Evolutionary conservation across 2,113 vertebrate species (phyloP).

Genomic region (Notechis scutatus): DNA sequence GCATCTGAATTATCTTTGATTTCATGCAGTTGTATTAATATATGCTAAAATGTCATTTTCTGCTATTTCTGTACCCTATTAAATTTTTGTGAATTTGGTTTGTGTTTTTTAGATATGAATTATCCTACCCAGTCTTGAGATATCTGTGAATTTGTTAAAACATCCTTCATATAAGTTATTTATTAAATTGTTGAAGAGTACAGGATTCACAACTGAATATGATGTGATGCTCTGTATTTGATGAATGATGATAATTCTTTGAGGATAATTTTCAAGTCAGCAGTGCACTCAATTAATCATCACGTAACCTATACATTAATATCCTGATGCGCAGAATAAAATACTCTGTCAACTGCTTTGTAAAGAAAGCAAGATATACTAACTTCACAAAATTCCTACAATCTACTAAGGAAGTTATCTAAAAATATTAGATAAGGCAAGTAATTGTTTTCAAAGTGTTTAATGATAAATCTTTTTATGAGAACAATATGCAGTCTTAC

Average conservation of each 20-base stretch:
- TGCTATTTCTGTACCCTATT: neutral
- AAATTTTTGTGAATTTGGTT: neutral
- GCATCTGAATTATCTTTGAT: neutral
- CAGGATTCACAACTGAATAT: neutral
- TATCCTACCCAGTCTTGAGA: neutral
- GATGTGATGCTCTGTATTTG: neutral
- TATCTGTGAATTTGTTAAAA: neutral
- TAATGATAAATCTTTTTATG: neutral
- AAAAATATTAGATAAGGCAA: neutral
- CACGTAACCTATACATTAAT: neutral
- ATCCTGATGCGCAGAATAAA: neutral
- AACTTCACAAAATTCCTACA: neutral
- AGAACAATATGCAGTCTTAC: neutral
- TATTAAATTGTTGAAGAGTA: neutral
- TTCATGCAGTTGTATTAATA: neutral
- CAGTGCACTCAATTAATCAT: neutral
- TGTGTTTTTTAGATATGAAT: neutral
- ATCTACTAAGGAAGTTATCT: neutral
- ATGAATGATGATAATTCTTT: neutral
- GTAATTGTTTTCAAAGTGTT: neutral
- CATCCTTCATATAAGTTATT: neutral
- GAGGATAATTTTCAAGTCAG: neutral
- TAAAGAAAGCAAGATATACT: neutral
- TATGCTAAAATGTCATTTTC: neutral
- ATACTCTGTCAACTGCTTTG: neutral